A percentile compares a stretch with the other conserved stretches of the same genome.
Conservation (phyloP, 2,113 vertebrate genomes). For the Pelodiscus sinensis region DNA sequence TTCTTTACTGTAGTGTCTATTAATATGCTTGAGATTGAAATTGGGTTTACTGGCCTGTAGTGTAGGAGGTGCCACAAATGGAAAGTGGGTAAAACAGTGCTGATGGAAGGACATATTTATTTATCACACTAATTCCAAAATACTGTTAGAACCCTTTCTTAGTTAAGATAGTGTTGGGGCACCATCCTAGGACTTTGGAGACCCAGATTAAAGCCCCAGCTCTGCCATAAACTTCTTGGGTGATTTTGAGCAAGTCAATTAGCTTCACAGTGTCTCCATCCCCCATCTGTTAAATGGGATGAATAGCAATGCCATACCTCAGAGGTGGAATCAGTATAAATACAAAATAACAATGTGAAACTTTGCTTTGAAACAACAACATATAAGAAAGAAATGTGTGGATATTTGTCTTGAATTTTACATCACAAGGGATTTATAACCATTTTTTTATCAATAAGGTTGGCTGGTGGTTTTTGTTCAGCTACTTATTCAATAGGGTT, state of each 20-base stretch:
- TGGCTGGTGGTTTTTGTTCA: neutral
- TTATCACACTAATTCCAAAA: neutral
- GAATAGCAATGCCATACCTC: neutral
- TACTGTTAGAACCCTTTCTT: neutral
- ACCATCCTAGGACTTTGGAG: neutral
- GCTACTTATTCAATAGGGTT: neutral
- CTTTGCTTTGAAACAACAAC: neutral
- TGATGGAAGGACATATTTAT: neutral
- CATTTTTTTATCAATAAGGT: neutral
- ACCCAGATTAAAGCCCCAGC: neutral
- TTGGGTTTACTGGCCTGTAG: neutral
- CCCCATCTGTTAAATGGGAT: neutral
- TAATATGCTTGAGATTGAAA: neutral
- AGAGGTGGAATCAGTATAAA: neutral
- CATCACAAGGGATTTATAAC: neutral
- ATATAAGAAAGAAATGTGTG: neutral
- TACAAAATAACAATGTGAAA: neutral
- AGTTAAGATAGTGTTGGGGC: neutral
- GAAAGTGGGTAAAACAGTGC: neutral
- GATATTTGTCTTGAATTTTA: neutral
- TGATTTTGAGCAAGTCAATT: neutral
- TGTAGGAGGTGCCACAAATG: neutral
- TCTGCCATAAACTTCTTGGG: accelerated
- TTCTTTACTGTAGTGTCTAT: too few species aligned
- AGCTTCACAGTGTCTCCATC: neutral